Evolutionary conservation across 1,140 invertebrate species (phyloP), one percentile per base, ranked within the genome.

Genomic region (Drosophila sulfurigaster): DNA sequence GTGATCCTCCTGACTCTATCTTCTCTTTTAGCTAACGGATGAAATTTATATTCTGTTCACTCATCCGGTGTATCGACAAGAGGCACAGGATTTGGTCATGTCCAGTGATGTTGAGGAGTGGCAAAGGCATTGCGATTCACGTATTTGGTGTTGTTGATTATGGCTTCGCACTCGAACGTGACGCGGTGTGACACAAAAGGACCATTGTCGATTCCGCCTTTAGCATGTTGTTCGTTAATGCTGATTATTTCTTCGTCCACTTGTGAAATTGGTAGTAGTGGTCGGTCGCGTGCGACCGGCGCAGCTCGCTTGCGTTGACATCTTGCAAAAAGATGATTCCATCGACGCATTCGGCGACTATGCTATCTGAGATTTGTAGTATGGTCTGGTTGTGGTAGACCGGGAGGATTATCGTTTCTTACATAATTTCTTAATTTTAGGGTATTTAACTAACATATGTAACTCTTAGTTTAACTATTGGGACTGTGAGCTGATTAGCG

Each of bases 41-140:
- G 16, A 20, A 20, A 20, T 20, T 20, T 20, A 20, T 20, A 20
- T 20, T 20, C 16, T 20, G 16, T 2, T 20, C 16, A 20, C 16
- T 35, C 32, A 35, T 35, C 32, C 32, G 6, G 7, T 35, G n/a
- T 11, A 45, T 1, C 5, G 16, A 20, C 16, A 2, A 5, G 13
- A 13, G 57, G 16, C 41, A 30, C 20, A 60, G 11, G 5, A 46
- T 16, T 8, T 25, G 38, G 45, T 45, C 57, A 1, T 45, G 43
- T 11, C 25, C 32, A 5, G 46, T 60, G 57, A 60, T 60, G 57
- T 60, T 46, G 2, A 46, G 10, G 2, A 60, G 13, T n/a, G 43
- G 57, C 16, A 20, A 20, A 20, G 1, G 16, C 16, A 20, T 20
- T 20, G 16, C 11, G 16, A 5, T 60, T 62, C 11, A 48, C 11